Conservation (phyloP, 2,888 invertebrate species). For the Rhorus exstirpatorius region DNA sequence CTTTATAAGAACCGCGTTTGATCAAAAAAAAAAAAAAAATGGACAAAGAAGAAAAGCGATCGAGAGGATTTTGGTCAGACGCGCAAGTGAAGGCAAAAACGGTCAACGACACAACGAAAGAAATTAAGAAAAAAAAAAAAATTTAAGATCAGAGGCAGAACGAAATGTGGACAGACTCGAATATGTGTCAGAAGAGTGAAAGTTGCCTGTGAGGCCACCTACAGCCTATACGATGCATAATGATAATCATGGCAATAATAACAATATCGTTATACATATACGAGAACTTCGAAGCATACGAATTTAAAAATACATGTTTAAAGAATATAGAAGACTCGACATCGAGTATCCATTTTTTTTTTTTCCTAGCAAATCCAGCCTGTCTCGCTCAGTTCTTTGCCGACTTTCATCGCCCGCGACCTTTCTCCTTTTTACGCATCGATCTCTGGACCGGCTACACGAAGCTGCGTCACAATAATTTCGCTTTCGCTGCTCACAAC, state of each 20-base stretch:
- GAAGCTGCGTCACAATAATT: conserved; percentile 72
- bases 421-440: conserved; percentile 74
- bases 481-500: conserved; percentile 79
- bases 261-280: not conserved
- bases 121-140: conserved; percentile 1
- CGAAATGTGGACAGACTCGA: conserved; percentile 54
- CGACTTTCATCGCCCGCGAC: conserved; percentile 80
- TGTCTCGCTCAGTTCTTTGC: conserved; percentile 59
- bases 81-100: not conserved
- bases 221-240: not conserved
- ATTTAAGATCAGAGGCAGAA: conserved; percentile 24
- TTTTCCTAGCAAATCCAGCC: conserved; percentile 1
- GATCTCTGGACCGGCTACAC: conserved; percentile 56
- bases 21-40: conserved; percentile 6
- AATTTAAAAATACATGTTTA: not conserved
- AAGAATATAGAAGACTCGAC: conserved; percentile 1
- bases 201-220: conserved; percentile 73
- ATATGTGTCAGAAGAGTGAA: conserved; percentile 80
- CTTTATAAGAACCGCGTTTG: not conserved
- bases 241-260: conserved; percentile 11
- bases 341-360: not conserved
- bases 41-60: conserved; percentile 49
- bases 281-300: not conserved
- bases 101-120: conserved; percentile 24
- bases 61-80: not conserved